Conservation (phyloP, 2,797 vertebrate species). For the Euphonia xanthogaster region DNA sequence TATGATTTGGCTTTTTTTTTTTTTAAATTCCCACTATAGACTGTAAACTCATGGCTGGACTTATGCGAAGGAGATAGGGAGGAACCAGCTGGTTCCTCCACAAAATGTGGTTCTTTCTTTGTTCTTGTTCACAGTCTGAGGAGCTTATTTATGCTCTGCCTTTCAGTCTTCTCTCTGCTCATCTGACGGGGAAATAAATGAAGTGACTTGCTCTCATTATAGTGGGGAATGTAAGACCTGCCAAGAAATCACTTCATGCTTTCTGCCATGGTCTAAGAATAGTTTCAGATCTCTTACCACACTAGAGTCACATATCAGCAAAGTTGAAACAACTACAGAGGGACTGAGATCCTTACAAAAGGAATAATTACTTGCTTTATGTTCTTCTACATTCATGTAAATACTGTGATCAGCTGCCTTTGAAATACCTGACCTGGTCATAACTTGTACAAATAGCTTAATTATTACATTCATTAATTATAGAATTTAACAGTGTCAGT, state of each 20-base stretch:
- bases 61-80: not conserved
- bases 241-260: conserved; percentile 28
- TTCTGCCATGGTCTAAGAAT: conserved; percentile 69
- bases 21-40: not conserved
- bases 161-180: not conserved
- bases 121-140: not conserved
- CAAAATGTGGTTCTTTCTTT: not conserved
- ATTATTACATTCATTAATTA: not conserved
- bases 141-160: not conserved
- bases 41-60: not conserved
- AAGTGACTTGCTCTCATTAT: conserved; percentile 1
- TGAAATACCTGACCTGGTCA: not conserved
- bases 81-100: not conserved
- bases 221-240: not conserved
- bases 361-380: not conserved
- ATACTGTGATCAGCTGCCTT: not conserved
- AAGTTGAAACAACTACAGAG: conserved; percentile 51
- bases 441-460: not conserved
- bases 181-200: conserved; percentile 7
- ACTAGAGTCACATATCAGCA: conserved; percentile 16
- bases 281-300: conserved; percentile 62
- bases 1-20: not conserved
- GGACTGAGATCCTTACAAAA: not conserved
- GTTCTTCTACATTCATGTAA: not conserved
- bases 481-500: not conserved